Conservation (phyloP, 1,140 invertebrate genomes). For the Gonioctena quinquepunctata region DNA sequence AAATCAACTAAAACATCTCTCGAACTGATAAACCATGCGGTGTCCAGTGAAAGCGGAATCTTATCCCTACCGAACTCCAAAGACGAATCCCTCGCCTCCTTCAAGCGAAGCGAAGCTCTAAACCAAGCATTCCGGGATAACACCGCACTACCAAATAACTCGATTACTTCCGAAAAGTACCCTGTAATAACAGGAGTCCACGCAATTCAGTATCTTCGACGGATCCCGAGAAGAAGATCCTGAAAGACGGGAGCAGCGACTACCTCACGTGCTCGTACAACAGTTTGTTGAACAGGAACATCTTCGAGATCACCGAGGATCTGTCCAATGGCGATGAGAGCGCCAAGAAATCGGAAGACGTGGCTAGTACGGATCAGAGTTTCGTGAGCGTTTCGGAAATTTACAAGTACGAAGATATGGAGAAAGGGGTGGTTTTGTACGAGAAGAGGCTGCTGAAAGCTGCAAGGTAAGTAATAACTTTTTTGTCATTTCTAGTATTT, state of each 20-base stretch:
- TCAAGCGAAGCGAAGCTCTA: no score
- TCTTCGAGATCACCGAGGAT: conserved; percentile 41
- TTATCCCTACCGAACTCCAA: conserved; percentile 31
- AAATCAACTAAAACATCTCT: neutral
- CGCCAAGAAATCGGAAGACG: neutral
- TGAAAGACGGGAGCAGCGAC: conserved; percentile 43
- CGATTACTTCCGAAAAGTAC: no score
- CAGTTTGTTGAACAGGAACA: conserved; percentile 37
- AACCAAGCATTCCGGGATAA: no score
- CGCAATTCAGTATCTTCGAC: neutral
- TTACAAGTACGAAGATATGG: conserved; percentile 74
- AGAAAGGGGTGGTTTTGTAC: conserved; percentile 70
- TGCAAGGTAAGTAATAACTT: conserved; percentile 60
- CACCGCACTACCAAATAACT: no score
- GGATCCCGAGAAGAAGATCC: neutral
- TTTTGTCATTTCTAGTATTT: no score
- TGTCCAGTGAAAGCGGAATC: conserved; percentile 42
- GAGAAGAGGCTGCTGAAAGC: conserved; percentile 68
- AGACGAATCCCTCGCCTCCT: neutral
- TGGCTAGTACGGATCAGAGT: conserved; percentile 30
- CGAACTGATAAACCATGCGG: neutral
- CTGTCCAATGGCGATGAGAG: neutral
- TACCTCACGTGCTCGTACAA: conserved; percentile 47
- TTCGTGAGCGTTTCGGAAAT: conserved; percentile 68
- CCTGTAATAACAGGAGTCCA: no score